These are phyloP conservation scores for Ranitomeya imitator DNA, from an alignment of 2,113 vertebrate species.

Conservation along the genomic window DNA sequence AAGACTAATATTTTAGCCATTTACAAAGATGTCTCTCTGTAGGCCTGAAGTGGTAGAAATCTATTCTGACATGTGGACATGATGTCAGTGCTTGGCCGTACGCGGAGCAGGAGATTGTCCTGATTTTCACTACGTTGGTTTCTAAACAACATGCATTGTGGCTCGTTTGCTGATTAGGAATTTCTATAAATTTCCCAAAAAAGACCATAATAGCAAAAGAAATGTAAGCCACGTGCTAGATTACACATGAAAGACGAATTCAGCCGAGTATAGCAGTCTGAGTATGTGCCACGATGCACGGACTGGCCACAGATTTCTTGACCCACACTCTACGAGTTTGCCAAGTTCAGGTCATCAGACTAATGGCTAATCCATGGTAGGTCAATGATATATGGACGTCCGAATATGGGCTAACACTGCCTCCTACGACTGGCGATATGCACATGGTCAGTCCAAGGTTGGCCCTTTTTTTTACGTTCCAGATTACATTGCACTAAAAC, in stretches of 20 bases:
- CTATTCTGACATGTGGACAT: conserved; percentile 53
- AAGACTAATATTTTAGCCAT: conserved; percentile 54
- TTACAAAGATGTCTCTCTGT: conserved; percentile 54
- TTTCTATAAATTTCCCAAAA: conserved; percentile 1
- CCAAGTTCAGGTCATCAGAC: no score
- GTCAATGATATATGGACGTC: no score
- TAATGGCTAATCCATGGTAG: no score
- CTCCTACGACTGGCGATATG: neutral
- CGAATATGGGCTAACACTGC: no score
- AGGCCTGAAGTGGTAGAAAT: conserved; percentile 46
- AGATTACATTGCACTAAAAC: neutral
- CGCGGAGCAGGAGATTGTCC: conserved; percentile 34
- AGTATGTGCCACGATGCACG: no score
- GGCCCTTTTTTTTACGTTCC: neutral
- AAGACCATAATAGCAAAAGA: neutral
- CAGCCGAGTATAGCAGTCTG: no score
- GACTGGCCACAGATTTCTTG: no score
- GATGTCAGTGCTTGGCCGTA: conserved; percentile 49
- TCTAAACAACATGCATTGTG: conserved; percentile 51
- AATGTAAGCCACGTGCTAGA: no score
- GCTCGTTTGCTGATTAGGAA: conserved; percentile 45
- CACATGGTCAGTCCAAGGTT: neutral
- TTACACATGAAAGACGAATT: no score
- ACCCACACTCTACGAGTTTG: no score
- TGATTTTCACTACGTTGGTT: conserved; percentile 51